Evolutionary conservation across 2,113 vertebrate species (phyloP).

Genomic region (Periophthalmus modestus): DNA sequence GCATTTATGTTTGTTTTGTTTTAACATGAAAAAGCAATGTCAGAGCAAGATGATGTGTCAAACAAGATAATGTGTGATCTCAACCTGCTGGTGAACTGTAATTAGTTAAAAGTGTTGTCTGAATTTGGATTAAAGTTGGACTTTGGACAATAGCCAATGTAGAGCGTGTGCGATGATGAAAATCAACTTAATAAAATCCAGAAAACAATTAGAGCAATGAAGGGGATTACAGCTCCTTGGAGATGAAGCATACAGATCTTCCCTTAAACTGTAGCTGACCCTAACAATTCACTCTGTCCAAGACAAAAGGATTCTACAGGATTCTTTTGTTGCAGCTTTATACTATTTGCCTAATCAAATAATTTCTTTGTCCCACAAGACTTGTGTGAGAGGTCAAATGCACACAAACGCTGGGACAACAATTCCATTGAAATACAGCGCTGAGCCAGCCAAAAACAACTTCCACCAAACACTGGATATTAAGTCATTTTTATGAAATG

Average conservation of each 20-base stretch:
- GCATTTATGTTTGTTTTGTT: constrained; percentile 5
- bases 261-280: constrained; percentile 26
- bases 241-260: constrained; percentile 14
- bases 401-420: constrained; percentile 39
- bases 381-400: constrained; percentile 21
- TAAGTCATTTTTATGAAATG: constrained; percentile 56
- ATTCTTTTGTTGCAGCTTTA: constrained; percentile 23
- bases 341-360: constrained; percentile 38
- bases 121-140: constrained; percentile 10
- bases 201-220: constrained; percentile 21
- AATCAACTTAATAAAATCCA: constrained; percentile 15
- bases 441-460: constrained; percentile 69
- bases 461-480: constrained; percentile 62
- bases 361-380: constrained; percentile 26
- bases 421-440: constrained; percentile 46
- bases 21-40: constrained; percentile 5
- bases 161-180: constrained; percentile 18
- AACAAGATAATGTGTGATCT: constrained; percentile 14
- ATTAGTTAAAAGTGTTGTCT: constrained; percentile 9
- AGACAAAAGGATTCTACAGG: not conserved
- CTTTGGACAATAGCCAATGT: constrained; percentile 11
- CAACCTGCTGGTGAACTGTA: constrained; percentile 19
- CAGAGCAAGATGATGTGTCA: not conserved
- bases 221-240: constrained; percentile 17
- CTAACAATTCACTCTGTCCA: not conserved